These are phyloP conservation scores for Bugula neritina DNA, from an alignment of 2,888 invertebrate species.

Conservation along the genomic window DNA sequence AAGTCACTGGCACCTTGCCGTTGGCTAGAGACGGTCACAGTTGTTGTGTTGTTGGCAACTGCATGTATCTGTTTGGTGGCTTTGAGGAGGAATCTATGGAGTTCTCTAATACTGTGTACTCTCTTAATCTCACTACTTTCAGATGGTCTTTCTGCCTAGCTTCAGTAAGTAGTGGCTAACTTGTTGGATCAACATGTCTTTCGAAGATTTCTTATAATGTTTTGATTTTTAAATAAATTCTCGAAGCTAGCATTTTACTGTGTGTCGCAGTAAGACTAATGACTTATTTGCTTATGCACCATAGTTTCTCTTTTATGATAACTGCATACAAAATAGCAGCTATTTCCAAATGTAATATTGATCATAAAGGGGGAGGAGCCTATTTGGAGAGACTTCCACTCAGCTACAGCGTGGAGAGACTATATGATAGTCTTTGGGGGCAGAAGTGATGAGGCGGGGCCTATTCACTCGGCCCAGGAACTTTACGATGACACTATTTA, in stretches of 20 bases:
- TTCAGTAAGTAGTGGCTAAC: constrained; percentile 1
- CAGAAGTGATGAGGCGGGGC: constrained; percentile 67
- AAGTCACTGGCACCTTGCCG: constrained; percentile 63
- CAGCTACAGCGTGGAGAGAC: constrained; percentile 66
- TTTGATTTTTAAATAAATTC: not conserved
- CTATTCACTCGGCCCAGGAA: constrained; percentile 64
- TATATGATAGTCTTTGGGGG: constrained; percentile 88
- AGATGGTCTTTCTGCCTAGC: constrained; percentile 59
- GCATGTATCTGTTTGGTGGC: constrained; percentile 85
- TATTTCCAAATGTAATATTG: not conserved
- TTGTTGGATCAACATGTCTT: not conserved
- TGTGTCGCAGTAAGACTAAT: not conserved
- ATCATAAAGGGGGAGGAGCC: constrained; percentile 61
- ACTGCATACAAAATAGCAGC: no score
- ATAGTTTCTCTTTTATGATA: no score
- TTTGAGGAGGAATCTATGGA: constrained; percentile 77
- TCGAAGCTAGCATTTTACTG: not conserved
- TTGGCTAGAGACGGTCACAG: constrained; percentile 85
- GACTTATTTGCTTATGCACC: no score
- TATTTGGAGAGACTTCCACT: constrained; percentile 78
- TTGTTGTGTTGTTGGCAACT: constrained; percentile 70
- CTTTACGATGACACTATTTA: constrained; percentile 70
- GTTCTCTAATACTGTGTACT: constrained; percentile 73
- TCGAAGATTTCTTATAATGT: not conserved
- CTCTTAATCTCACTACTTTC: constrained; percentile 67